These are phyloP conservation scores for Argyrosomus japonicus DNA, from an alignment of 2,113 vertebrate species.

Conservation along the genomic window DNA sequence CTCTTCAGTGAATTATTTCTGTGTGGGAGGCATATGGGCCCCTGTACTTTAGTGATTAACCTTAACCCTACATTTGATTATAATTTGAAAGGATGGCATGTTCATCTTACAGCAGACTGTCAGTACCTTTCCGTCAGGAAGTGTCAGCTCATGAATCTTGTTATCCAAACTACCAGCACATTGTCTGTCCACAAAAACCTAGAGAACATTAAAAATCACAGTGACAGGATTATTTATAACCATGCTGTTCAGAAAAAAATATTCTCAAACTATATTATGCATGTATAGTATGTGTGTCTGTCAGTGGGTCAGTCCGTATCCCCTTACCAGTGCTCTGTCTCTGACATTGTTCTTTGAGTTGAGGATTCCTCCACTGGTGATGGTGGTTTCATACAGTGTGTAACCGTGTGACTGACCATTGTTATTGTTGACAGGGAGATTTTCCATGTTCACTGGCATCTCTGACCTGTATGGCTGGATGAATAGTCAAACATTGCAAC, in stretches of 20 bases:
- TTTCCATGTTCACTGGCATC: constrained; percentile 92
- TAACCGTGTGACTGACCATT: constrained; percentile 92
- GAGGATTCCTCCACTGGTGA: constrained; percentile 86
- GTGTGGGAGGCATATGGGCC: background rate
- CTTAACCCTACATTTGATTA: background rate
- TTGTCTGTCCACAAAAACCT: constrained; percentile 91
- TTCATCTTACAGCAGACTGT: background rate
- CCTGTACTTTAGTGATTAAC: background rate
- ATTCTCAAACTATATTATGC: background rate
- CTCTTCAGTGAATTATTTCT: background rate
- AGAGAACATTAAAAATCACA: constrained; percentile 49
- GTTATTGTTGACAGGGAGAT: constrained; percentile 86
- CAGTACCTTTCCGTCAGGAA: constrained; percentile 86
- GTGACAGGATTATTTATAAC: background rate
- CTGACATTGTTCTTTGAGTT: constrained; percentile 84
- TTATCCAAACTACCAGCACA: constrained; percentile 89
- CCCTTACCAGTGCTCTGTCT: constrained; percentile 90
- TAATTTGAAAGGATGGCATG: background rate
- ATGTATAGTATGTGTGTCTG: background rate
- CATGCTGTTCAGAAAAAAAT: background rate
- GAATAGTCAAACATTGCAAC: background rate
- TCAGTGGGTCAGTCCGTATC: background rate
- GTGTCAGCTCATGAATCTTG: constrained; percentile 80
- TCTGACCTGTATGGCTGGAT: constrained; percentile 86
- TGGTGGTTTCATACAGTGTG: constrained; percentile 90